A percentile compares a stretch with the other conserved stretches of the same genome.
Conservation (phyloP, 35 echinoderm and acorn worm species). For the Apostichopus japonicus region DNA sequence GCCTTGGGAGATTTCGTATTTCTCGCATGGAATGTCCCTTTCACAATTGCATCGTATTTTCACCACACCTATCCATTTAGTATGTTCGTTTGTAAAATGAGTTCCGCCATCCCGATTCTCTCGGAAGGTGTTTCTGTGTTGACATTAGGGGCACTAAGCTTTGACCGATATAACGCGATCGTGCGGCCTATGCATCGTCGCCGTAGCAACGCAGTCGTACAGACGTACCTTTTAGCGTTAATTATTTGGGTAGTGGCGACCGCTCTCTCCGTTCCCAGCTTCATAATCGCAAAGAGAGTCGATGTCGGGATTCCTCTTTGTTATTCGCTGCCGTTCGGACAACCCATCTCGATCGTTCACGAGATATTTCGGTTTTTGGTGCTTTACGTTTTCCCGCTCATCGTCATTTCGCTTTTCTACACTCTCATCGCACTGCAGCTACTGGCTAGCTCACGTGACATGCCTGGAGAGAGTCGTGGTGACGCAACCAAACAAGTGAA, state of each 20-base stretch:
- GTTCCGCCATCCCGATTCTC: conserved; percentile 55
- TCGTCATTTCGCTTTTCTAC: conserved; percentile 77
- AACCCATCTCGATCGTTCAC: conserved; percentile 54
- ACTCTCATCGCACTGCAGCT: conserved; percentile 78
- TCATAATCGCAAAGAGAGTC: conserved; percentile 26
- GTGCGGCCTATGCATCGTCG: conserved; percentile 84
- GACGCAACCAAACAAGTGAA: conserved; percentile 77
- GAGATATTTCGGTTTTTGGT: conserved; percentile 62
- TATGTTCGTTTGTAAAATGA: conserved; percentile 67
- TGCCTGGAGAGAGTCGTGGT: conserved; percentile 80
- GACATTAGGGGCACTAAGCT: conserved; percentile 79
- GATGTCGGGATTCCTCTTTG: background rate
- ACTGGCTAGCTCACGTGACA: conserved; percentile 73
- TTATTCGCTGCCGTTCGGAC: conserved; percentile 49
- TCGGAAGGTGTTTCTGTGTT: conserved; percentile 88
- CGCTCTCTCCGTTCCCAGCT: conserved; percentile 55
- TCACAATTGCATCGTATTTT: conserved; percentile 64
- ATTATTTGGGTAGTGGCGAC: conserved; percentile 74
- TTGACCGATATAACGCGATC: conserved; percentile 92
- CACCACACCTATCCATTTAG: conserved; percentile 37
- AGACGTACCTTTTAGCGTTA: conserved; percentile 71
- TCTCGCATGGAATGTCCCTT: conserved; percentile 68
- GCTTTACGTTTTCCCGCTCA: conserved; percentile 79
- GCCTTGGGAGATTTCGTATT: conserved; percentile 84
- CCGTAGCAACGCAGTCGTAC: conserved; percentile 56